Base-by-base conservation (phyloP, 2,888 invertebrate genomes). In the Neoitamus cyanurus region DNA sequence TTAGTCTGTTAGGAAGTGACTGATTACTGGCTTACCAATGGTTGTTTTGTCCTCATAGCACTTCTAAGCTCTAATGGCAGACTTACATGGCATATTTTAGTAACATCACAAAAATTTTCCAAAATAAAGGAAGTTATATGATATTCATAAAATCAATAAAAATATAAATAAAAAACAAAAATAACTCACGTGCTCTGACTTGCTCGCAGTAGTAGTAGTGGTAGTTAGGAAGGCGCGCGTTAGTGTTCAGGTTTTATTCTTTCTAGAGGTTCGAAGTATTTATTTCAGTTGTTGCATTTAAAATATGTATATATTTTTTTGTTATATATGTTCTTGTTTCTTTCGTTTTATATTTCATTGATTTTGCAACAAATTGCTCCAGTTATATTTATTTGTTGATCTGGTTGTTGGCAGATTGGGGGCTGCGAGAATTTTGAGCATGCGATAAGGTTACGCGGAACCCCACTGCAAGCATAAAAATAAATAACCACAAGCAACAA, bases 371-470 rank as follows among this genome's bases (percentile, higher is more conserved):
- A 88, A 89, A 89, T 89, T 87, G 88, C 87, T 87, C 86, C 88
- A 88, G 87, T 86, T 88, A 86, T 87, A 20, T 87, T 90, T 92
- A 90, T 91, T 92, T 92, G 92, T 92, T 92, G 92, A 92, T 92
- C 91, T 92, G 92, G 92, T 92, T 92, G 92, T 92, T 82, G 82
- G 69, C 82, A 82, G 82, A 82, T 82, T 82, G 82, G 82, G 82
- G 82, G 69, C 82, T 82, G 82, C 82, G 82, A 82, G 82, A 82
- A 82, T 82, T 93, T 93, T 93, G 93, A 95, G 95, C 94, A 96
- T 96, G 96, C 96, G 96, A 89, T 94, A 96, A 95, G 94, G 95
- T 95, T 94, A 95, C 95, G 94, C 95, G 95, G 94, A 95, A 95
- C 94, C 95, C 95, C 94, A 95, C 96, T 96, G 96, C 94, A 96